phyloP scores from a whole-genome alignment of 2,113 vertebrate species.

The Columba janthina region DNA sequence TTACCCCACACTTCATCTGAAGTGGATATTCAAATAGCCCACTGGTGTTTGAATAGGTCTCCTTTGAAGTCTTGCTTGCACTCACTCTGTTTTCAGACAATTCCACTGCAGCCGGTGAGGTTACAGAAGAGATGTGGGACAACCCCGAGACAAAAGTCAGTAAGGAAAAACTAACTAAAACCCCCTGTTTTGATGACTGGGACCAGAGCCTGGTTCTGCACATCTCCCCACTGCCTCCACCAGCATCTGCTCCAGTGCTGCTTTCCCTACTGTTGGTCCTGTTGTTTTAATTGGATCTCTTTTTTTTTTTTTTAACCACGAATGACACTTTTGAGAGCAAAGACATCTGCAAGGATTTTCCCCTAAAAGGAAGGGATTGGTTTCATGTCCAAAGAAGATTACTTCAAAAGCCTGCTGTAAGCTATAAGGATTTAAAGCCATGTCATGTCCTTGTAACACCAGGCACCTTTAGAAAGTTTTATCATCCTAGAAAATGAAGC shows the following conservation, averaged over 20 bases:
- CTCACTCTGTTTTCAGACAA: not conserved
- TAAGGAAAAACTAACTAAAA: not conserved
- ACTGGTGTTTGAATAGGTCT: not conserved
- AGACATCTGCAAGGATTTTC: not conserved
- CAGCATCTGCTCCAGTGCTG: not conserved
- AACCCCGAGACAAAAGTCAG: not conserved
- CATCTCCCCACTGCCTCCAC: not conserved
- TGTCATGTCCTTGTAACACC: not conserved
- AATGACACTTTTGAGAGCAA: not conserved
- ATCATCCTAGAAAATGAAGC: not conserved
- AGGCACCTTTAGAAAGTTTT: not conserved
- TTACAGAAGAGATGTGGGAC: not conserved
- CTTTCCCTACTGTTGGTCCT: not conserved
- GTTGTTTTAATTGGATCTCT: not conserved
- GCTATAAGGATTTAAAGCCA: not conserved
- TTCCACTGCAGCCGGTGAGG: not conserved
- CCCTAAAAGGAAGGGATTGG: not conserved
- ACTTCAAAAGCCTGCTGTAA: not conserved
- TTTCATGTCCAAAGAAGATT: conserved; percentile 3
- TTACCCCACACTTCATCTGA: not conserved
- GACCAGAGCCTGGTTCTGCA: not conserved
- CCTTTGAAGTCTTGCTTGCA: not conserved
- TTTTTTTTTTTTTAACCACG: not conserved
- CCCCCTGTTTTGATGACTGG: no score
- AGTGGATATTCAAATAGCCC: not conserved